Evolutionary conservation across 2,113 vertebrate genomes (phyloP).

Genomic region (Caretta caretta): DNA sequence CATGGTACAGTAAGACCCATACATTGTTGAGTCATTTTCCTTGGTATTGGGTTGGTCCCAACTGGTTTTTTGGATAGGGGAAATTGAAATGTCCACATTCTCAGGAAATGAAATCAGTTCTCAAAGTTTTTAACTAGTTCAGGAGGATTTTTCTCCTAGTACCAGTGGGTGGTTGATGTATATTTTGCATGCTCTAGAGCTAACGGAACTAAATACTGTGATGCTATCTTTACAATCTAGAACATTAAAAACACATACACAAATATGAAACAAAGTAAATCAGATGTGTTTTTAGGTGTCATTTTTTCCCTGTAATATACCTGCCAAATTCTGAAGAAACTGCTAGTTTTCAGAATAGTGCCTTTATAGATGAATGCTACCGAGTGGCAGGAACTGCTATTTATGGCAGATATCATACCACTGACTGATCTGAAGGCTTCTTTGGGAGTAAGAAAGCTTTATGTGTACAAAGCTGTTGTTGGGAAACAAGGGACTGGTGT

Average conservation of each 20-base stretch:
- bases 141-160: constrained; percentile 26
- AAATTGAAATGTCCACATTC: constrained; percentile 1
- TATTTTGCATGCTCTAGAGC: not conserved
- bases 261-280: constrained; percentile 27
- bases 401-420: constrained; percentile 60
- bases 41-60: constrained; percentile 3
- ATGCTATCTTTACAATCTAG: not conserved
- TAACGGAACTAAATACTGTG: not conserved
- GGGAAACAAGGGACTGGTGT: constrained; percentile 74
- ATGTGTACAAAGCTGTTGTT: constrained; percentile 75
- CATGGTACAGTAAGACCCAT: not conserved
- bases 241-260: not conserved
- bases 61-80: not conserved
- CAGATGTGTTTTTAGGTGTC: constrained; percentile 37
- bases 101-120: not conserved
- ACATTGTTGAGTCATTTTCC: not conserved
- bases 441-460: constrained; percentile 62
- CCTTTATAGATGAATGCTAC: constrained; percentile 52
- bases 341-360: constrained; percentile 53
- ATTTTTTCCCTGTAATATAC: constrained; percentile 23
- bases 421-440: constrained; percentile 53
- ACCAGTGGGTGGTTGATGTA: not conserved
- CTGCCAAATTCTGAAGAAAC: constrained; percentile 58
- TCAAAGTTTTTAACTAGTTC: constrained; percentile 32
- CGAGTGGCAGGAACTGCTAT: constrained; percentile 57